Evolutionary conservation across 2,113 vertebrate species (phyloP).

Genomic region (Tychaedon coryphoeus): DNA sequence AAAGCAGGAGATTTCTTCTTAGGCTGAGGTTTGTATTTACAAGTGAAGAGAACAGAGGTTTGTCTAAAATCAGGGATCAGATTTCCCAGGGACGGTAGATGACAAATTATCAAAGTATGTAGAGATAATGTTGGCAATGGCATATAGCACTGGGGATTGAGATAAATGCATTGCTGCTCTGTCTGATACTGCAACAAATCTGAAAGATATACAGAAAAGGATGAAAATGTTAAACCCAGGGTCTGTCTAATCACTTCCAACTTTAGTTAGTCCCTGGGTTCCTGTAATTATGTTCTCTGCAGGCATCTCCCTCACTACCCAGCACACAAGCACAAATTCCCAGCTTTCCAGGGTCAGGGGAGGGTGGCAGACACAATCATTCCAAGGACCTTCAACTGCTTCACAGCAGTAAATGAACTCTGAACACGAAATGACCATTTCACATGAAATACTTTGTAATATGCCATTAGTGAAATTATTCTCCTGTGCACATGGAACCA

Average conservation of each 20-base stretch:
- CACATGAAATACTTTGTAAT: neutral
- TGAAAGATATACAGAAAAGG: neutral
- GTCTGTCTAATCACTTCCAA: slow-evolving; percentile 10
- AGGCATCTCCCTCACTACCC: neutral
- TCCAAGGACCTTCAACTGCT: neutral
- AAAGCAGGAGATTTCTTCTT: neutral
- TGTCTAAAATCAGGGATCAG: slow-evolving; percentile 31
- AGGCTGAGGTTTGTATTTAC: neutral
- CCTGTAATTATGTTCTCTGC: neutral
- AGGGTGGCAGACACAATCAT: neutral
- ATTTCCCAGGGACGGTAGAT: neutral
- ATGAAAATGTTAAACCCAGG: neutral
- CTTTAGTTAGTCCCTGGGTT: neutral
- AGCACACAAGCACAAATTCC: rapidly evolving
- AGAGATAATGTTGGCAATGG: slow-evolving; percentile 8
- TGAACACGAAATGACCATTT: neutral
- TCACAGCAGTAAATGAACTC: neutral
- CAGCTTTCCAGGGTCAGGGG: neutral
- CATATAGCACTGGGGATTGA: neutral
- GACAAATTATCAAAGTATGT: slow-evolving; percentile 11
- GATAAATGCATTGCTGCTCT: slow-evolving; percentile 23
- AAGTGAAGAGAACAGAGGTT: neutral
- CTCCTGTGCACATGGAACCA: too few relatives aligned
- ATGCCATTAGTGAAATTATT: neutral
- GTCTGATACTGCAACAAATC: neutral